Base-by-base conservation (phyloP, 2,797 vertebrate genomes). In the Thaleichthys pacificus region DNA sequence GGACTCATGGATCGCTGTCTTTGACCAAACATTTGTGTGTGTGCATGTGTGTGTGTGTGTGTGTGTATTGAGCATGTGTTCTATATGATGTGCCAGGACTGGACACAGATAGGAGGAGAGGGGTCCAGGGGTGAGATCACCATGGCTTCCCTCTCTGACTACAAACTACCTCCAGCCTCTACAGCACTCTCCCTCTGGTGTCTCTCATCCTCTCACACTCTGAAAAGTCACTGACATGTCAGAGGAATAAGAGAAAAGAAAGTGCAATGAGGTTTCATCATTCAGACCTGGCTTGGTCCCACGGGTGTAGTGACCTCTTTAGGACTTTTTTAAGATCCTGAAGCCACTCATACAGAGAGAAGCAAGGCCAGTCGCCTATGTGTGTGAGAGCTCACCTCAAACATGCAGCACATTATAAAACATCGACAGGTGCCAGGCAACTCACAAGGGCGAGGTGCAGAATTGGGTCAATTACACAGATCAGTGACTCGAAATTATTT, bases 11-110 rank as follows among this genome's bases (percentile, higher is more conserved):
- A 70, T 47, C 9, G 4, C 47, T 42, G 76, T 78, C 81, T 80
- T 87, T 88, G 82, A 83, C 82, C 82, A 56, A 35, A 69, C 73
- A 73, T 70, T n/a, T 74, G 19, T 72, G 65, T 62, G 61, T 42
- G 57, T 26, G 35, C 22, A 28, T 74, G 19, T 71, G 65, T 24
- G 24, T 62, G 64, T 51, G 64, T 24, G 24, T 62, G 64, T 51
- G 64, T 66, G 64, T 49, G 64, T 49, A 5, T 4, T 1, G 60
- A 70, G 28, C 47, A 54, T 79, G 30, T 73, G 70, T 66, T 22
- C 12, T 26, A 58, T 28, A 26, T 56, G 66, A 28, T 56, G 24
- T 57, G 49, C 17, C 24, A 32, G 26, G 22, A 35, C 19, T 70
- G 47, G 72, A 81, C 76, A 84, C 32, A 8, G 32, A 35, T n/a